These are phyloP conservation scores for Phocides pigmalion DNA, from an alignment of 1,140 invertebrate genomes.

Conservation along the genomic window DNA sequence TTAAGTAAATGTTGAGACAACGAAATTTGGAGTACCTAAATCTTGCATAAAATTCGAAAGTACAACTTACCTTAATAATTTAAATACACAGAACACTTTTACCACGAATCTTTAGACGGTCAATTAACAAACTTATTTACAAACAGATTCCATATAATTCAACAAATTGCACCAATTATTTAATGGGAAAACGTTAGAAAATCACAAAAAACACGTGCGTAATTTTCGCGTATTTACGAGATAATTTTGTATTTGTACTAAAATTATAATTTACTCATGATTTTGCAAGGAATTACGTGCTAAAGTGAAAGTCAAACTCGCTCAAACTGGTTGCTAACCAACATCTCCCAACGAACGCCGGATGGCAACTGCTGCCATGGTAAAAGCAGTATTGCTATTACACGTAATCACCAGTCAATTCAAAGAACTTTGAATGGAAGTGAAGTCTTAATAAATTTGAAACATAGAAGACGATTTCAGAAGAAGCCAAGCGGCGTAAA, in stretches of 20 bases:
- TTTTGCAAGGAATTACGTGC: slow-evolving; percentile 10
- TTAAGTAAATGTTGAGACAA: no score
- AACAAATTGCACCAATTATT: not conserved
- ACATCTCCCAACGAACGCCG: slow-evolving; percentile 5
- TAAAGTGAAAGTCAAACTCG: slow-evolving; percentile 8
- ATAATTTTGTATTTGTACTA: slow-evolving; percentile 1
- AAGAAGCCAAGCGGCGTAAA: no score
- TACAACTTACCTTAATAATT: slow-evolving; percentile 40
- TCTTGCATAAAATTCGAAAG: slow-evolving; percentile 5
- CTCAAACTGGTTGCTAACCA: slow-evolving; percentile 2
- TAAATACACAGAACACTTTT: not conserved
- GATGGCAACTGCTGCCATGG: slow-evolving; percentile 3
- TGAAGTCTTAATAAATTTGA: no score
- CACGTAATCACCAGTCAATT: not conserved
- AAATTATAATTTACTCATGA: not conserved
- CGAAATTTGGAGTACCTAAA: no score
- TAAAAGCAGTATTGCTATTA: not conserved
- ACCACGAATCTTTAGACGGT: not conserved
- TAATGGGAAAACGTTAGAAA: not conserved
- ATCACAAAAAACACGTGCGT: not conserved
- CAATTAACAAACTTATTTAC: not conserved
- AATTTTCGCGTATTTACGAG: not conserved
- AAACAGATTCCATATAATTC: not conserved
- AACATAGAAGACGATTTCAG: no score
- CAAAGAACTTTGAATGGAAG: not conserved